phyloP scores from a whole-genome alignment of 2,113 vertebrate genomes.

The Oreocharis arfaki region DNA sequence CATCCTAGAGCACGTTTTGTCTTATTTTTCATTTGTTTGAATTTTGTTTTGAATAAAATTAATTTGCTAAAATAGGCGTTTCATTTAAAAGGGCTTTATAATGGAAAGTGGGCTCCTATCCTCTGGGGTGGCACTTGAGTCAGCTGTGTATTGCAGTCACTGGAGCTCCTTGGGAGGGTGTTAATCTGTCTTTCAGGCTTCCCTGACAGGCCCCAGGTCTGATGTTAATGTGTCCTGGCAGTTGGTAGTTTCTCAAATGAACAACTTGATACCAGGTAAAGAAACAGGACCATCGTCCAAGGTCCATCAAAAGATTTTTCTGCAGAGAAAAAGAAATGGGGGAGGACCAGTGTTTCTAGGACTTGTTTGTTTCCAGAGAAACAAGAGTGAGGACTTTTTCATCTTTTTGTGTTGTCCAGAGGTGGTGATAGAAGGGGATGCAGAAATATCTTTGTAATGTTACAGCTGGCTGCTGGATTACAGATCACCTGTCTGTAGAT shows the following conservation, averaged over 20 bases:
- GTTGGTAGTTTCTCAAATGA: background rate
- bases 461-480: background rate
- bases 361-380: background rate
- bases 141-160: background rate
- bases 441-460: background rate
- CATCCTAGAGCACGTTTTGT: slow-evolving; percentile 14
- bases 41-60: background rate
- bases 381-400: background rate
- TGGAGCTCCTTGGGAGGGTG: background rate
- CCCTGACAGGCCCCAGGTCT: background rate
- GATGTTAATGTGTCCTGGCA: background rate
- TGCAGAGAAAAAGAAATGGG: background rate
- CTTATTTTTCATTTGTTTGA: background rate
- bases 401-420: background rate
- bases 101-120: background rate
- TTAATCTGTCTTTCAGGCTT: background rate
- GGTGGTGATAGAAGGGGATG: background rate
- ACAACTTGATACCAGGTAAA: background rate
- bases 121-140: background rate
- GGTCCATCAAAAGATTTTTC: background rate
- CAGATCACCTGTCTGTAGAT: background rate
- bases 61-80: background rate
- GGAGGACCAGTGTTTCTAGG: background rate
- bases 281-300: background rate
- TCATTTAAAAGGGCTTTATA: background rate